Evolutionary conservation across 2,888 invertebrate species (phyloP).

Genomic region (Enchytraeus crypticus): DNA sequence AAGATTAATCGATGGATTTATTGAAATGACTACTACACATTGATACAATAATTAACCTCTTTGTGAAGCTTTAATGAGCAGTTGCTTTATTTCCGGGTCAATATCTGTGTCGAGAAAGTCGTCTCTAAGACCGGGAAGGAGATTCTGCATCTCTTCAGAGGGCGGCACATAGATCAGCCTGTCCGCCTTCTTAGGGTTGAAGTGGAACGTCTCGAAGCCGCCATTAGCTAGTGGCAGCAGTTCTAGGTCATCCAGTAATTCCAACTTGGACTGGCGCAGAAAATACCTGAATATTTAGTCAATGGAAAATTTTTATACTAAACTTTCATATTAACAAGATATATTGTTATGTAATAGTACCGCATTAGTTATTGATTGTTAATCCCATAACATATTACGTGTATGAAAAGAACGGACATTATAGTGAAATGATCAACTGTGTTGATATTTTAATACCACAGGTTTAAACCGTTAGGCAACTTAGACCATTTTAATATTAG

Average conservation of each 20-base stretch:
- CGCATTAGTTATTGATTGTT: no score
- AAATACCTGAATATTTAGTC: constrained; percentile 10
- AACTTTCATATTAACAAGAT: background rate
- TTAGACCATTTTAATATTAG: no score
- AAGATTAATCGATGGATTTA: background rate
- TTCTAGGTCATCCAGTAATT: constrained; percentile 27
- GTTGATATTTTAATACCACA: no score
- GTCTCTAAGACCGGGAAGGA: constrained; percentile 22
- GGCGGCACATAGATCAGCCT: constrained; percentile 17
- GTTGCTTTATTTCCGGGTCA: constrained; percentile 19
- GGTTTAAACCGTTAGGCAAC: no score
- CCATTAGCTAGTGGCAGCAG: constrained; percentile 32
- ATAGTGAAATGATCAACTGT: no score
- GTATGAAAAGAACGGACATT: no score
- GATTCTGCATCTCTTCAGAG: constrained; percentile 2
- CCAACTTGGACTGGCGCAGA: constrained; percentile 17
- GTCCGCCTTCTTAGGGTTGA: constrained; percentile 20
- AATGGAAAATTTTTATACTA: background rate
- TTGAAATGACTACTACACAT: background rate
- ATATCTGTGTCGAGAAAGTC: constrained; percentile 25
- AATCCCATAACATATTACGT: no score
- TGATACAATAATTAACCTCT: constrained; percentile 11
- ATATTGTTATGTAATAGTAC: no score
- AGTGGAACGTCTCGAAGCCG: constrained; percentile 20
- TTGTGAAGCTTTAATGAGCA: constrained; percentile 7